Evolutionary conservation across 2,113 vertebrate genomes (phyloP).

Genomic region (Motacilla tschutschensis): DNA sequence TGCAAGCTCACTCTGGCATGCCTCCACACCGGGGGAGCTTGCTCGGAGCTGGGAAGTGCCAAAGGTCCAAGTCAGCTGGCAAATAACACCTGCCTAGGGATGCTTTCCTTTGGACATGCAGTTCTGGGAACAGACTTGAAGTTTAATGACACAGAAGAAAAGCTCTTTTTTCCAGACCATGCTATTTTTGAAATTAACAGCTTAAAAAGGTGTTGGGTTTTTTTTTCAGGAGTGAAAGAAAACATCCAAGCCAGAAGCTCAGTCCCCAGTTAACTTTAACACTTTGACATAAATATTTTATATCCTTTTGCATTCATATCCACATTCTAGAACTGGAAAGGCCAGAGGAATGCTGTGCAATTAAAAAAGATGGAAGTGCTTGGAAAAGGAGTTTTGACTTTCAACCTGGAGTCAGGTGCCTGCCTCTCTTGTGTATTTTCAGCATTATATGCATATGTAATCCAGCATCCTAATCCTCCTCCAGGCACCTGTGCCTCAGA

Average conservation of each 20-base stretch:
- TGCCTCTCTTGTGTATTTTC: not conserved
- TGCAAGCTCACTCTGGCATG: not conserved
- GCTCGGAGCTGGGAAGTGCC: not conserved
- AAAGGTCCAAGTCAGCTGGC: not conserved
- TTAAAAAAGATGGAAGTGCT: not conserved
- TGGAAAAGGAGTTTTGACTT: not conserved
- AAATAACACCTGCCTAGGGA: not conserved
- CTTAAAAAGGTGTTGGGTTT: not conserved
- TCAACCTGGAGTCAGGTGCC: not conserved
- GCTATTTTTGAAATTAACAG: not conserved
- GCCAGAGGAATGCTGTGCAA: not conserved
- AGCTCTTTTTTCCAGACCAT: not conserved
- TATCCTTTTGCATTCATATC: not conserved
- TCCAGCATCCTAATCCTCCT: not conserved
- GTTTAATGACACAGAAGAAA: not conserved
- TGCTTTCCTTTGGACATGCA: not conserved
- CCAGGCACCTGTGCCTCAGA: not conserved
- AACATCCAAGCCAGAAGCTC: not conserved
- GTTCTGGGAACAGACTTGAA: not conserved
- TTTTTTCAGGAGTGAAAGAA: not conserved
- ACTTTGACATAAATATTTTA: not conserved
- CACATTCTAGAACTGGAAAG: accelerated
- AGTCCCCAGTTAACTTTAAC: not conserved
- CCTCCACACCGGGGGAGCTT: accelerated
- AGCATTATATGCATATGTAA: accelerated